Evolutionary conservation across 2,113 vertebrate species (phyloP).

Genomic region (Pterocles burchelli): DNA sequence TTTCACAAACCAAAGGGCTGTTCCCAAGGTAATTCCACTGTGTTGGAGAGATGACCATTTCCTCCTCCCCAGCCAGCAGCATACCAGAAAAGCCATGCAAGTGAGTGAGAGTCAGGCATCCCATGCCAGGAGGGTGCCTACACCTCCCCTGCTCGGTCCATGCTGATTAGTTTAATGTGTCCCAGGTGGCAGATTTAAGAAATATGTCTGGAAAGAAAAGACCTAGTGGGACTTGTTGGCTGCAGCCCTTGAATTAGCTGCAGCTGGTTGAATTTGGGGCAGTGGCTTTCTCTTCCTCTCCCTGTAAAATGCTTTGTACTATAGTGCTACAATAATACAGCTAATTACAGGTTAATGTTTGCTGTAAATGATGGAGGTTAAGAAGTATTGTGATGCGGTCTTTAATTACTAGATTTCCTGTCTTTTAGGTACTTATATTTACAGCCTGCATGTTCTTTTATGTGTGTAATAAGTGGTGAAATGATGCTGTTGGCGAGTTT

Average conservation of each 20-base stretch:
- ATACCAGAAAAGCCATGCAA: fast-evolving
- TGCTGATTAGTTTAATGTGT: background rate
- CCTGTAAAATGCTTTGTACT: background rate
- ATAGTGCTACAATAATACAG: background rate
- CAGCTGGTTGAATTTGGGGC: slow-evolving; percentile 35
- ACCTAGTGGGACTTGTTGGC: slow-evolving; percentile 15
- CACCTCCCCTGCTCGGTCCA: background rate
- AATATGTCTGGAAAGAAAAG: slow-evolving; percentile 9
- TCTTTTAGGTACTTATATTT: background rate
- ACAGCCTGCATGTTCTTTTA: background rate
- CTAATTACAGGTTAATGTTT: background rate
- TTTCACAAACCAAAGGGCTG: background rate
- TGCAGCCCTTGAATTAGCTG: slow-evolving; percentile 38
- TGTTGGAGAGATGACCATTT: background rate
- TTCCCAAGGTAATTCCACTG: background rate
- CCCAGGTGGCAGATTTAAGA: slow-evolving; percentile 17
- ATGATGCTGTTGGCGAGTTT: background rate
- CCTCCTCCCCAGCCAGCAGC: background rate
- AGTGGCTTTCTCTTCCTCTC: background rate
- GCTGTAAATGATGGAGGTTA: background rate
- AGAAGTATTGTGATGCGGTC: background rate
- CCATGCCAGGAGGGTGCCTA: background rate
- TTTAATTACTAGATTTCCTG: background rate
- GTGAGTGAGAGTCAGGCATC: background rate
- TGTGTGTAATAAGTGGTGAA: background rate